Evolutionary conservation across 23 tunicate genomes (phyloP), one percentile per base, ranked within the genome.

Genomic region (Phallusia fumigata): DNA sequence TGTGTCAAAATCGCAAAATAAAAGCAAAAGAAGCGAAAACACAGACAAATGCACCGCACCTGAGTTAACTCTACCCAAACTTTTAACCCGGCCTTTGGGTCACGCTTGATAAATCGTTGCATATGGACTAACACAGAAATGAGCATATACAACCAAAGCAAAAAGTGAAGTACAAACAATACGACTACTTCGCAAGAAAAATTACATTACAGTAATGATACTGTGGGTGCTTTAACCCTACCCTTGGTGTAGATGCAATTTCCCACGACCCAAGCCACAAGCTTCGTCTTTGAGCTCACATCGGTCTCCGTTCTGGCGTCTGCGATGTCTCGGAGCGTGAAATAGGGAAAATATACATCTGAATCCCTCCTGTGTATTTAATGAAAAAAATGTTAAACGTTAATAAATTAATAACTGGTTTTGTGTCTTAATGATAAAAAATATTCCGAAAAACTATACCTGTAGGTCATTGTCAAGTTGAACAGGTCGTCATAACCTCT

Each of bases 401-500:
- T n/a, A n/a, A n/a, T n/a, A n/a, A n/a, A n/a, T n/a, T n/a, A 72
- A 72, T 15, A 72, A 26, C 32, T 28, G 32, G 32, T 72, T 26
- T 26, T 15, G 32, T 16, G 16, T 72, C 15, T 21, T 13, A 51
- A 51, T 18, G 18, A 51, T 13, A 51, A 51, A 51, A 51, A 51
- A 13, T 51, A 18, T 18, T 13, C 18, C 58, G 58, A 51, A 15
- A 51, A 13, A 51, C 18, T 35, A 11, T 73, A 82, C 85, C 79
- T 82, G 79, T 82, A 82, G 53, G 85, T 82, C 85, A 82, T 82
- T 22, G 85, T 82, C 32, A 82, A 35, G 30, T 82, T 82, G 35
- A 82, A 82, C 19, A 3, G 31, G 36, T 73, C 69, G 19, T 73
- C 79, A 28, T 34, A 26, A 21, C 69, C 64, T 76, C 10, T 32